These are phyloP conservation scores for Drosophila nigromelanica DNA, from an alignment of 1,140 invertebrate species.

Conservation along the genomic window DNA sequence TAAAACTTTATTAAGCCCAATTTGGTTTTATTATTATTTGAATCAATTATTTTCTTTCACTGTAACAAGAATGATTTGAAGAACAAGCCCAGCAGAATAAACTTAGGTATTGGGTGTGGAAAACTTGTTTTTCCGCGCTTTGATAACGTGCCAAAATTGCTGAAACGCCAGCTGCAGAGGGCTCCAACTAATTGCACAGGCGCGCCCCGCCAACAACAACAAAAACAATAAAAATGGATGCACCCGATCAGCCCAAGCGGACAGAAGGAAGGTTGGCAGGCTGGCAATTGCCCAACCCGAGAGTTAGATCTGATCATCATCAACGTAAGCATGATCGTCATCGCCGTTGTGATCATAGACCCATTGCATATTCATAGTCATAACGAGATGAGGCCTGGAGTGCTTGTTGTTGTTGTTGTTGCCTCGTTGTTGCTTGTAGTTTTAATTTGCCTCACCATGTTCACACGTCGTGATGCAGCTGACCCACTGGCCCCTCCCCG, in stretches of 20 bases:
- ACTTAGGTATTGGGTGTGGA: constrained; percentile 45
- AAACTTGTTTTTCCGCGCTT: constrained; percentile 52
- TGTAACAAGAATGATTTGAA: neutral
- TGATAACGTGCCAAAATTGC: constrained; percentile 64
- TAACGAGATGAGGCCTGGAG: constrained; percentile 40
- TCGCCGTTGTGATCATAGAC: constrained; percentile 22
- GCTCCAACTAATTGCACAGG: constrained; percentile 59
- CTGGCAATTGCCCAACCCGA: constrained; percentile 8
- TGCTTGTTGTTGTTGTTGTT: neutral
- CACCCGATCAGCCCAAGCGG: no score
- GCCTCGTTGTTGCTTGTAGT: constrained; percentile 21
- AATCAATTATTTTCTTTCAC: neutral
- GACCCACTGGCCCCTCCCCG: constrained; percentile 29
- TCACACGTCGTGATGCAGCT: constrained; percentile 48
- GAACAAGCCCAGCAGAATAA: neutral
- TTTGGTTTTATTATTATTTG: no score
- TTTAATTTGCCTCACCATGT: constrained; percentile 45
- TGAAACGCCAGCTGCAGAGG: constrained; percentile 43
- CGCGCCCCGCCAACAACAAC: constrained; percentile 41
- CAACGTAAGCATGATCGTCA: constrained; percentile 57
- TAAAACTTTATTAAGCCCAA: no score
- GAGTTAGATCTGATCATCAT: constrained; percentile 49
- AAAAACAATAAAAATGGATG: neutral
- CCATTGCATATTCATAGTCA: constrained; percentile 73
- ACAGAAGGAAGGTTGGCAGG: no score